Evolutionary conservation across 2,113 vertebrate genomes (phyloP).

Genomic region (Triplophysa dalaica): DNA sequence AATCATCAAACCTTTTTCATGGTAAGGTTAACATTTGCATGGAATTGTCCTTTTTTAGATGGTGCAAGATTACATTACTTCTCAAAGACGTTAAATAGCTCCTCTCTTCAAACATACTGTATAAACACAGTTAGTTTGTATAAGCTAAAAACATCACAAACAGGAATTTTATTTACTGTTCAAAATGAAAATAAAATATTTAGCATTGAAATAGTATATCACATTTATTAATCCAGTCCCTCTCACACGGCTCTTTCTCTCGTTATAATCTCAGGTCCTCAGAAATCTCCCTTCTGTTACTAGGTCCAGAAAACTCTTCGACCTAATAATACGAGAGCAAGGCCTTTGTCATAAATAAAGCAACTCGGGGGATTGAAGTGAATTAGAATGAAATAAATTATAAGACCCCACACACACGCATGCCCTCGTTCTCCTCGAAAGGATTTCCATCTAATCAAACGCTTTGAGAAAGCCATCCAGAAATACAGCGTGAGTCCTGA

Average conservation of each 20-base stretch:
- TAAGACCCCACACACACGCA: constrained; percentile 4
- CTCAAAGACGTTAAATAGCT: too few species aligned
- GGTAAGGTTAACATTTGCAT: too few species aligned
- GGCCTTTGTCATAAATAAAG: constrained; percentile 33
- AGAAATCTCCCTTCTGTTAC: constrained; percentile 29
- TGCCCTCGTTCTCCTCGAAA: background rate
- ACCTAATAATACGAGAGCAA: constrained; percentile 9
- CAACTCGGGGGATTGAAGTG: constrained; percentile 1
- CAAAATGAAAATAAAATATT: background rate
- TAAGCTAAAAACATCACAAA: too few species aligned
- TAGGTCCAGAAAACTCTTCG: constrained; percentile 44
- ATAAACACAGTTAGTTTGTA: too few species aligned
- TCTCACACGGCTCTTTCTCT: background rate
- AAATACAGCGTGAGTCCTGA: background rate
- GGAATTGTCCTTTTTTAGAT: too few species aligned
- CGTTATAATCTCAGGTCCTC: constrained; percentile 25
- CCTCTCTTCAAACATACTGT: too few species aligned
- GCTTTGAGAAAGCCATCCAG: constrained; percentile 1
- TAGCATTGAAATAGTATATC: background rate
- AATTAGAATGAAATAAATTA: background rate
- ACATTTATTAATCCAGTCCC: background rate
- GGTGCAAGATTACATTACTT: too few species aligned
- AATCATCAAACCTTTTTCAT: too few species aligned
- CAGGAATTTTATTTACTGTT: background rate
- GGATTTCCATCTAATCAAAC: constrained; percentile 44